Evolutionary conservation across 2,113 vertebrate species (phyloP), one percentile per base, ranked within the genome.

Genomic region (Setophaga coronata): DNA sequence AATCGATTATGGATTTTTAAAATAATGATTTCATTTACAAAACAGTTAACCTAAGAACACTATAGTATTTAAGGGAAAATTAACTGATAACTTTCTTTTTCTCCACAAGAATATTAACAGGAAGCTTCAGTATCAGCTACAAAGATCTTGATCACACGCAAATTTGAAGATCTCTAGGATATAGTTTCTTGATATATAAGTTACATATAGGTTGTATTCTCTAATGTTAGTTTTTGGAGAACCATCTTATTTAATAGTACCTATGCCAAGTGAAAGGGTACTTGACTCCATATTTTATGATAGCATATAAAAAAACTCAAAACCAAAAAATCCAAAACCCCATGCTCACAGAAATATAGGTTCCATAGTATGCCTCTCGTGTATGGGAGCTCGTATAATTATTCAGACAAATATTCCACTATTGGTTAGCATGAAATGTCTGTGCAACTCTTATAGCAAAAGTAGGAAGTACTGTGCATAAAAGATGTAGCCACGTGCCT

Each of bases 331-430:
- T 38, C 33, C 8, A 69, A 73, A 58, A 11, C 6, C 0, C 0
- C 57, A 8, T 71, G 42, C 47, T 82, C 38, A 79, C 16, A 80
- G 31, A 81, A 71, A 34, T 76, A 34, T 3, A 82, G 4, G 2
- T 43, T 87, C 64, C 57, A 23, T 40, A 64, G 80, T 69, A 57
- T 12, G 80, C 10, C 36, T 48, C 21, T 86, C 31, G 62, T 47
- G 87, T 34, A 80, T 40, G 23, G 7, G 3, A 94, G 42, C 26
- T 84, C 45, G 88, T 89, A 69, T 58, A 48, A 86, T 33, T 61
- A 69, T 88, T 95, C 78, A 89, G 80, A 62, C 87, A 51, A 91
- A 58, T 95, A 66, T 18, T 91, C 24, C 18, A 65, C 24, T 87
- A 79, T 80, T 73, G 40, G 90, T 95, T 93, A 65, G 43, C 80